Conservation (phyloP, 2,797 vertebrate species). For the Adrianichthys oophorus region DNA sequence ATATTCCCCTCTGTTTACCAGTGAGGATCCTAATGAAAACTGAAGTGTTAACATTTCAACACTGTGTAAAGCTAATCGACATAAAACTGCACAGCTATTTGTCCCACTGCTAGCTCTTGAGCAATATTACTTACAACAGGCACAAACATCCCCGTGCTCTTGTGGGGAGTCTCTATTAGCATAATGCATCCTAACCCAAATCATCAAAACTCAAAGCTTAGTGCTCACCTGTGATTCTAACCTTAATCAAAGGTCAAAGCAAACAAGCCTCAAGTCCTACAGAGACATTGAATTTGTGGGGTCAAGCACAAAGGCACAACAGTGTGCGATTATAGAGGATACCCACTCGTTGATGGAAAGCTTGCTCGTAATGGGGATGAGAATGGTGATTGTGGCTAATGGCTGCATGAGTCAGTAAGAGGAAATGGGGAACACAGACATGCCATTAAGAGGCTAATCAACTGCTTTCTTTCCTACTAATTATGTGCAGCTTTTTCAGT, state of each 20-base stretch:
- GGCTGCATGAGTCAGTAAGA: constrained; percentile 9
- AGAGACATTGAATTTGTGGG: background rate
- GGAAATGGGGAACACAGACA: constrained; percentile 27
- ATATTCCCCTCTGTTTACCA: background rate
- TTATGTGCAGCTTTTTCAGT: constrained; percentile 53
- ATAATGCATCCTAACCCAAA: background rate
- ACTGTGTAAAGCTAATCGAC: background rate
- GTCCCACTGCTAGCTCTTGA: background rate
- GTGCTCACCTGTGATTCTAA: background rate
- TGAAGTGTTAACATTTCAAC: background rate
- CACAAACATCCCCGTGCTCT: background rate
- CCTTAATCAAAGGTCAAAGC: background rate
- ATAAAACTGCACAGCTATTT: background rate
- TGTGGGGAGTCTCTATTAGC: background rate
- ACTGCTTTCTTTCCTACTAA: constrained; percentile 52
- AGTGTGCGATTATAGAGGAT: background rate
- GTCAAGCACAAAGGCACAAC: background rate
- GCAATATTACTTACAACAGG: background rate
- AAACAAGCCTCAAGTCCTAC: background rate
- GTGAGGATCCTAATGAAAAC: background rate
- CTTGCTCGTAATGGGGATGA: constrained; percentile 19
- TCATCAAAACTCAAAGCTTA: background rate
- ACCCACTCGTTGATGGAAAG: background rate
- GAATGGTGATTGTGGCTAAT: constrained; percentile 33
- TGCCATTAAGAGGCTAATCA: constrained; percentile 59